Conservation (phyloP, 92 coral and sea anemone species). For the Palythoa grandis region DNA sequence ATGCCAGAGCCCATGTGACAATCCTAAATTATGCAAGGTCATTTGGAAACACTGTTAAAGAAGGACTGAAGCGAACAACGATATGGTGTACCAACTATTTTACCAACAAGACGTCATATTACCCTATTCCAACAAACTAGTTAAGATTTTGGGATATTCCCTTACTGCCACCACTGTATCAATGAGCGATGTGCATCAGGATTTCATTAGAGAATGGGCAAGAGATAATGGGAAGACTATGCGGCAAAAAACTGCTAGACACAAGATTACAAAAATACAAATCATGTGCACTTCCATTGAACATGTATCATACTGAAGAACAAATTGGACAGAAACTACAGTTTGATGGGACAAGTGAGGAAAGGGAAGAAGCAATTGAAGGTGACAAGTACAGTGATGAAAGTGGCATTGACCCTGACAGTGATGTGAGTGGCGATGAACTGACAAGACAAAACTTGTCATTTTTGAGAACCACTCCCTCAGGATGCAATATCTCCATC, state of each 20-base stretch:
- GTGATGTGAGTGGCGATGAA: too few species aligned
- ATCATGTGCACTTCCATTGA: conserved; percentile 8
- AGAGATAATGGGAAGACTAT: conserved; percentile 6
- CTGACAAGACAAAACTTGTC: too few species aligned
- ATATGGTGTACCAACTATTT: conserved; percentile 60
- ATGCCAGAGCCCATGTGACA: too few species aligned
- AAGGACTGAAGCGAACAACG: too few species aligned
- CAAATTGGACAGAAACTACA: conserved; percentile 7
- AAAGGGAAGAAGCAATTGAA: neutral
- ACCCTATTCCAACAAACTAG: conserved; percentile 43
- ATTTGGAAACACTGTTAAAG: conserved; percentile 49
- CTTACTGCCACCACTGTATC: too few species aligned
- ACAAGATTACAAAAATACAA: conserved; percentile 48
- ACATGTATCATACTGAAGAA: too few species aligned
- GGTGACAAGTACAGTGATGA: neutral
- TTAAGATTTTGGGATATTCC: conserved; percentile 1
- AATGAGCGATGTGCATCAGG: too few species aligned
- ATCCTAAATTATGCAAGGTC: conserved; percentile 54
- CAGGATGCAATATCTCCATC: too few species aligned
- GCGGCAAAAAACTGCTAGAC: conserved; percentile 37
- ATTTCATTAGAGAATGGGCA: too few species aligned
- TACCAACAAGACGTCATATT: conserved; percentile 43
- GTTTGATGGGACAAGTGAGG: conserved; percentile 4
- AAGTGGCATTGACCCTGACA: neutral
- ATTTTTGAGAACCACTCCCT: too few species aligned